Evolutionary conservation across 1,140 invertebrate genomes (phyloP), one percentile per base, ranked within the genome.

Genomic region (Dinoponera quadriceps): DNA sequence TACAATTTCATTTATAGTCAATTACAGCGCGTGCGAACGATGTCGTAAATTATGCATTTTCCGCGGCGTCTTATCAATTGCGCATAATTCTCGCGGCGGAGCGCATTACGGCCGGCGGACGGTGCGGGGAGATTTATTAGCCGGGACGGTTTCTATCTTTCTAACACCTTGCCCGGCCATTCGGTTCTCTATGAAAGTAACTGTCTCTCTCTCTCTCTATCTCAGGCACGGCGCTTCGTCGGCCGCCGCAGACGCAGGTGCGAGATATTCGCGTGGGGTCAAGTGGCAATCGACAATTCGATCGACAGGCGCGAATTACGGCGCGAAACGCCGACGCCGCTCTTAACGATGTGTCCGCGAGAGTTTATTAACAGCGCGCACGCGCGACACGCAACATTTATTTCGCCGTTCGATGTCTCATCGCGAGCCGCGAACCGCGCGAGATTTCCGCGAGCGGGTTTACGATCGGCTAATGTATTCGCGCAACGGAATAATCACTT

Each of bases 21-120:
- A 88, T 88, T 88, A 88, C 60, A 29, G 16, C 33, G 73, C 25
- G 48, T 25, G 69, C 78, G 54, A 88, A 88, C 62, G 80, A 71
- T 81, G 84, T 65, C 68, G 74, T 88, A 88, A 88, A 88, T 88
- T 80, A 83, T 69, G 81, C 18, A 44, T 88, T 88, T 88, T 83
- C 73, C 66, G 51, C 66, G 82, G 66, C 75, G 86, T 75, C 77
- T 88, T 88, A 88, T 88, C 87, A 85, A 85, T 88, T 65, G 73
- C 63, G 51, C 74, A 88, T 88, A 88, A 88, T 48, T 88, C 75
- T 88, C 63, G 63, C 29, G 57, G 54, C 49, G 65, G 62, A 84
- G 62, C 66, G 66, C 27, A 63, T 87, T 87, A 78, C 71, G 14
- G 29, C 49, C 22, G 68, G 13, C 1, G 85, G 80, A 87, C 51